Evolutionary conservation across 2,113 vertebrate genomes (phyloP), one percentile per base, ranked within the genome.

Genomic region (Triplophysa siluroides): DNA sequence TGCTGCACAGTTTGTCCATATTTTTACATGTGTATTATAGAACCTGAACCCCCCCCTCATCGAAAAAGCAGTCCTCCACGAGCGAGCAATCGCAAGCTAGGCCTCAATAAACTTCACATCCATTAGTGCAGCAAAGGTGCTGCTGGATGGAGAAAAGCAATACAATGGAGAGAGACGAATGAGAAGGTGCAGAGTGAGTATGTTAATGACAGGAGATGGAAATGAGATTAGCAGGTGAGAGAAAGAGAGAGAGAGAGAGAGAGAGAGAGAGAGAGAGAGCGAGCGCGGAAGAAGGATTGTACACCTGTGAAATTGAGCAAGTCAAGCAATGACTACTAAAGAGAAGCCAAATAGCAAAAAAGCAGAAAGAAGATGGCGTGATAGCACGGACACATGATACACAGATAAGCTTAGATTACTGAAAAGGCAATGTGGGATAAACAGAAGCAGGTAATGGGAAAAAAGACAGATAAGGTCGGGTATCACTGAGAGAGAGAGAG

Each of bases 201-300:
- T 77, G 21, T 66, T 82, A 80, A 80, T 82, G 69, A 84, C 61
- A 38, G 41, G 56, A 82, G 77, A 84, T 79, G 41, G 74, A 80
- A 81, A 66, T 56, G 13, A 76, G 61, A 83, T 76, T 70, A 76
- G 45, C 19, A 38, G 58, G 33, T 38, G 33, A 38, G 33, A 38
- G 33, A 38, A 6, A 38, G 6, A 38, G 33, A 33, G 29, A 33
- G 29, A 33, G 29, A 33, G 29, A 33, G 29, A 33, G 29, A 33
- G 29, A 4, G 29, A 4, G 29, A 33, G 29, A 33, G 29, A 33
- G 29, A 33, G 2, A 33, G 2, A 33, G 29, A 33, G 29, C 2
- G 29, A 33, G 26, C 1, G 26, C 1, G 29, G 41, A 45, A 45
- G 43, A 45, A 45, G 12, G 43, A 45, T 45, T 33, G 18, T 41